Base-by-base conservation (phyloP, 2,888 invertebrate genomes). In the Hypolimnas misippus region DNA sequence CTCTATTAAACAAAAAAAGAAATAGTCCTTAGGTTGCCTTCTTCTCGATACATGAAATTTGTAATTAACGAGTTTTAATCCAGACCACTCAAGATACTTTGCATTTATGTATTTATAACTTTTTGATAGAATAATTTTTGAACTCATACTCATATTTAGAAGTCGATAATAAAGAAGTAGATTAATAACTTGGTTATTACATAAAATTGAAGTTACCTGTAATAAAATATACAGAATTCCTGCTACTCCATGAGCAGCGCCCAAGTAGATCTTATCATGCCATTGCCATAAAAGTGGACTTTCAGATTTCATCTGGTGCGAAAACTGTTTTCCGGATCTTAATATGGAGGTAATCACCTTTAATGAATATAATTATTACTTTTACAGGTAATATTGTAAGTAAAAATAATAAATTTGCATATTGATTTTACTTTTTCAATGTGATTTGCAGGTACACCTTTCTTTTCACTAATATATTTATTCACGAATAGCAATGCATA, bases 221-320 rank as follows among this genome's bases (percentile, higher is more conserved):
- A 98, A 85, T n/a, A 98, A 84, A 65, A 96, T 89, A 78, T 96
- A 97, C 17, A 97, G 83, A 76, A 98, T 98, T 5, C 98, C 98
- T 66, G 95, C 94, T 70, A 97, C 86, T 17, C 98, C 98, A 92
- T 98, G 98, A 51, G 98, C 98, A 44, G 96, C 98, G 16, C 98
- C 98, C 54, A 97, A 87, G 80, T 98, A 98, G 77, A 95, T 93
- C 79, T 95, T 96, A 40, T 95, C 95, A 86, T 98, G 97, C 97
- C 98, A 98, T 75, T 95, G 93, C 88, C 95, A 98, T 93, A 96
- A 94, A 42, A 98, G 87, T 0, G 97, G 96, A 68, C 93, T 92
- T 44, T 92, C 86, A 51, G 89, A 89, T 67, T 91, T 92, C 70
- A 92, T 87, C 65, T 89, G 81, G 46, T 81, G 74, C 1, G 96